Base-by-base conservation (phyloP, 2,888 invertebrate species). In the Dioctria rufipes region DNA sequence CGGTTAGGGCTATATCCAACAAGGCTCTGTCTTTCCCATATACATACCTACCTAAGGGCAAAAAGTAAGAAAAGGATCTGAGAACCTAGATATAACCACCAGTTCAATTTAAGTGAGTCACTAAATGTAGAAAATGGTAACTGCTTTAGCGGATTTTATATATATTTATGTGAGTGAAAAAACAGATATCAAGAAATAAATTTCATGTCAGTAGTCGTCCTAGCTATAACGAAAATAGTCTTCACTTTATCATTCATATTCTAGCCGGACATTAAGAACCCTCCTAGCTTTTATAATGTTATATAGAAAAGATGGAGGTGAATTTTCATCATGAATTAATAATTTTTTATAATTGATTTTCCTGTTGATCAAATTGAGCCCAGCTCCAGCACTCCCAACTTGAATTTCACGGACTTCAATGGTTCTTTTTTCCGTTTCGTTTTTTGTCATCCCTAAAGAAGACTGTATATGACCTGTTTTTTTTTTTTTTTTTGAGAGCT, bases 311-410 rank as follows among this genome's bases (percentile, higher is more conserved):
- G 78, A 71, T 80, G 65, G 71, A 60, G 66, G 80, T 40, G 71
- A 25, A 25, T 78, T 73, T 78, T 61, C 78, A 69, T 82, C 82
- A 83, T 83, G 83, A 83, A 83, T 83, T 83, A 83, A 80, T 83
- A 83, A 83, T 83, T 83, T 2, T 25, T 82, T 83, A 83, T 83
- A 83, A 83, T 83, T 83, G 83, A 83, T 83, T 81, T 75, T 75
- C 54, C 78, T 82, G 67, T 78, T 78, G 61, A 65, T 49, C 79
- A 67, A 63, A 61, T 66, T 69, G 43, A 25, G 25, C 25, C 25
- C 25, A 25, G 25, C 25, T 25, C 25, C 25, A 25, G 25, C 25
- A 25, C 25, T 25, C 25, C 61, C 51, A 4, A 61, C 37, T 61
- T 77, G 13, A 5, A n/a, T 8, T 3, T 49, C 37, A 54, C 42